phyloP scores from a whole-genome alignment of 2,113 vertebrate species.

The Vulpes ferrilata region DNA sequence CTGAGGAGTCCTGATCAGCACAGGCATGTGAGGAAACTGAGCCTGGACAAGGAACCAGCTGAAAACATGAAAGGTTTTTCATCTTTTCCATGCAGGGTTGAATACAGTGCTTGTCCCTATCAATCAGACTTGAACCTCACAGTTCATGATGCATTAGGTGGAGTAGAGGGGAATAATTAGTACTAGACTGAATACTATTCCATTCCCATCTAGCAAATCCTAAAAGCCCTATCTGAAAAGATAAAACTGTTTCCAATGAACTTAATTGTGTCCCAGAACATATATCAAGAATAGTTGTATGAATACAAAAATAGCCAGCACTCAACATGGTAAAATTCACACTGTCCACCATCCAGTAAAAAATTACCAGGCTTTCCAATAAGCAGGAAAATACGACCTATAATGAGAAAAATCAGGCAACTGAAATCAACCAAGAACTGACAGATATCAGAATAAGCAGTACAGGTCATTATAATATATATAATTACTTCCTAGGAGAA shows the following conservation, averaged over 20 bases:
- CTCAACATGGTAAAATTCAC: not conserved
- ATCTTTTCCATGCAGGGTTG: not conserved
- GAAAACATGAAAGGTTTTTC: not conserved
- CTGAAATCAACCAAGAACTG: not conserved
- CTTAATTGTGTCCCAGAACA: not conserved
- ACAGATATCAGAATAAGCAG: not conserved
- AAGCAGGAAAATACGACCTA: not conserved
- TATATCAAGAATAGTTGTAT: not conserved
- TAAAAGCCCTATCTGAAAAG: not conserved
- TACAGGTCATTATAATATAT: not conserved
- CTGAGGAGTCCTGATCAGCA: not conserved
- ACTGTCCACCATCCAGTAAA: not conserved
- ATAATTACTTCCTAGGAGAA: not conserved
- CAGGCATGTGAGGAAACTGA: not conserved
- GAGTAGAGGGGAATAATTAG: not conserved
- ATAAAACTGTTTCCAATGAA: not conserved
- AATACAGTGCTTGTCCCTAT: not conserved
- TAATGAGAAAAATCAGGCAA: not conserved
- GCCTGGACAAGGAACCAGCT: not conserved
- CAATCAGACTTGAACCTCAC: not conserved
- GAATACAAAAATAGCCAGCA: not conserved
- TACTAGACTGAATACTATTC: not conserved
- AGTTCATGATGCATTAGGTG: not conserved
- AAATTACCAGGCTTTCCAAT: not conserved
- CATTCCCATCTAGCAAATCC: conserved; percentile 8